Evolutionary conservation across 2,113 vertebrate genomes (phyloP).

Genomic region (Semnopithecus entellus): DNA sequence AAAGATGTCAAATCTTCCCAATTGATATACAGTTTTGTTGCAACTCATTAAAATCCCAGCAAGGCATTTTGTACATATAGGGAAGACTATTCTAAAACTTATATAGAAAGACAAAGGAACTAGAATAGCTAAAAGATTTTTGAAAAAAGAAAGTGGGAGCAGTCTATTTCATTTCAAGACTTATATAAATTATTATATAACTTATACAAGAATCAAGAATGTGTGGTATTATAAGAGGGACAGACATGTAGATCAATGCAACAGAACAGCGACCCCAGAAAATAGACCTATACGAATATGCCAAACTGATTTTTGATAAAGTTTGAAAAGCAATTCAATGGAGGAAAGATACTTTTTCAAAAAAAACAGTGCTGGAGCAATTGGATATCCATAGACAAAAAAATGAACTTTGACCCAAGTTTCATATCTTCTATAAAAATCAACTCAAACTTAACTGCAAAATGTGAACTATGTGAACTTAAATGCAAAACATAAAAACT

Average conservation of each 20-base stretch:
- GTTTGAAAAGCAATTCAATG: background rate
- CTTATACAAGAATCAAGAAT: background rate
- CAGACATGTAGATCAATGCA: background rate
- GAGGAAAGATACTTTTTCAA: background rate
- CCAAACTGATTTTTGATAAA: background rate
- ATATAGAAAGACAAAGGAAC: background rate
- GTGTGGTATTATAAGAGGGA: background rate
- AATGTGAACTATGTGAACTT: background rate
- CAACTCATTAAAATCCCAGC: background rate
- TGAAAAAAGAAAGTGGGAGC: background rate
- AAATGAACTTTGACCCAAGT: background rate
- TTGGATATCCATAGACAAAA: background rate
- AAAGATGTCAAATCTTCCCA: background rate
- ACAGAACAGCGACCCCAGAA: background rate
- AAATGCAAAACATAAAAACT: background rate
- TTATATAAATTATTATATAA: background rate
- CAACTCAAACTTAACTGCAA: background rate
- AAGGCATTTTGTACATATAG: background rate
- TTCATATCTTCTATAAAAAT: background rate
- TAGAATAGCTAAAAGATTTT: background rate
- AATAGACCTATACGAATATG: background rate
- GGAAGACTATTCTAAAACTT: background rate
- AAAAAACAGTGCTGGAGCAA: background rate
- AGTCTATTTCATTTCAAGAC: background rate
- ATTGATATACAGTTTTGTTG: background rate